Percentiles rank a stretch among this genome's conserved stretches.
Conservation (phyloP, 2,888 invertebrate genomes). For the Apoderus coryli region DNA sequence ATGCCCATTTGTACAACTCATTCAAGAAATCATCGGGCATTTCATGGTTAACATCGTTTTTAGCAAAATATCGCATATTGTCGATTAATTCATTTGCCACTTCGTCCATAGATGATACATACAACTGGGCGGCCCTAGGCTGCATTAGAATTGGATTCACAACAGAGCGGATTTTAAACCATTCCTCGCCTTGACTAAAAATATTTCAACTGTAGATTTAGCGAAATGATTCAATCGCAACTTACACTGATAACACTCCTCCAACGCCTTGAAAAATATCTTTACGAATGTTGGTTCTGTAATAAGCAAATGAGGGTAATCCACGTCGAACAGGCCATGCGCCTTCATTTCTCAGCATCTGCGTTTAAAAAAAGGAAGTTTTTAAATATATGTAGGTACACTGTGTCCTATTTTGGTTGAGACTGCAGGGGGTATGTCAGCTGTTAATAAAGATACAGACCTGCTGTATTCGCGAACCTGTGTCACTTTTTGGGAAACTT, state of each 20-base stretch:
- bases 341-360: constrained; percentile 34
- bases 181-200: constrained; percentile 38
- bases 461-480: too few species aligned
- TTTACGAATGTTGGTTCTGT: constrained; percentile 28
- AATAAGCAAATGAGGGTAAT: constrained; percentile 29
- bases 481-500: too few species aligned
- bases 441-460: too few species aligned
- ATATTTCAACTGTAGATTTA: neutral
- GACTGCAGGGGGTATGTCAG: too few species aligned
- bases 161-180: constrained; percentile 37
- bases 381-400: too few species aligned
- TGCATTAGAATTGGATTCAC: constrained; percentile 41
- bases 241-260: constrained; percentile 23
- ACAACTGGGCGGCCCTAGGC: constrained; percentile 28
- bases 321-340: constrained; percentile 31
- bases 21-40: constrained; percentile 33
- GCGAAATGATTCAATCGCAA: constrained; percentile 4
- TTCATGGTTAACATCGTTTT: constrained; percentile 16
- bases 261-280: constrained; percentile 27
- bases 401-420: too few species aligned
- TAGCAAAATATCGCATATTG: constrained; percentile 16
- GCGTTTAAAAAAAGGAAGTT: constrained; percentile 9
- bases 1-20: constrained; percentile 46
- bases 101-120: constrained; percentile 23
- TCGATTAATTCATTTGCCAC: constrained; percentile 24